These are phyloP conservation scores for Peromyscus eremicus DNA, from an alignment of 2,797 vertebrate genomes.

Conservation along the genomic window DNA sequence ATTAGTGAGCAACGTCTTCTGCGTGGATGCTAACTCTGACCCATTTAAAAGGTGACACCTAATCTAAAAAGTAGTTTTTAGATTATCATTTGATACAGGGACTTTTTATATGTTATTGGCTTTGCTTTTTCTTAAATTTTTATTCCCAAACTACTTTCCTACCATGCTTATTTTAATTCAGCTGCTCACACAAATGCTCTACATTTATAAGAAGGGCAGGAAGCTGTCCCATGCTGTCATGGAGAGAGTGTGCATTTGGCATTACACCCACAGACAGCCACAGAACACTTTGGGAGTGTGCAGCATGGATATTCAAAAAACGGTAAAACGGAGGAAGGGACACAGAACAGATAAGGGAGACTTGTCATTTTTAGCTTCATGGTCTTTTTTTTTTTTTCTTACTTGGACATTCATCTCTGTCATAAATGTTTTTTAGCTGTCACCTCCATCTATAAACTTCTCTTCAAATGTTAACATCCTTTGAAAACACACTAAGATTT, in stretches of 20 bases:
- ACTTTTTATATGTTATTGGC: background rate
- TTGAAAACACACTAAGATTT: constrained; percentile 13
- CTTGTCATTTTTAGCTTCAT: constrained; percentile 7
- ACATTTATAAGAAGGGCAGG: constrained; percentile 55
- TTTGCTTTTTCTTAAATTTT: constrained; percentile 62
- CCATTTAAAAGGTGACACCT: background rate
- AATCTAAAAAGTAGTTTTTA: background rate
- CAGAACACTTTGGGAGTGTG: constrained; percentile 69
- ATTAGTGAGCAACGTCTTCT: background rate
- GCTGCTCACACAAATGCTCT: constrained; percentile 47
- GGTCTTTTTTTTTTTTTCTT: background rate
- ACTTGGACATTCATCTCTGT: constrained; percentile 9
- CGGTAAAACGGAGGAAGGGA: background rate
- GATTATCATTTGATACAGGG: background rate
- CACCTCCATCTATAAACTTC: background rate
- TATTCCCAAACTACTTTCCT: constrained; percentile 52
- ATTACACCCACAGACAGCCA: background rate
- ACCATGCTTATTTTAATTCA: constrained; percentile 72
- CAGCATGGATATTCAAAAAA: constrained; percentile 59
- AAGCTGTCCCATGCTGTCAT: constrained; percentile 36
- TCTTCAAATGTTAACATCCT: background rate
- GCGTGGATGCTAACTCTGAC: background rate
- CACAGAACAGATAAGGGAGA: constrained; percentile 9
- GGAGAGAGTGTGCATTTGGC: constrained; percentile 59
- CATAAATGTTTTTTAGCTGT: constrained; percentile 1